Evolutionary conservation across 2,113 vertebrate species (phyloP).

Genomic region (Labeo rohita): DNA sequence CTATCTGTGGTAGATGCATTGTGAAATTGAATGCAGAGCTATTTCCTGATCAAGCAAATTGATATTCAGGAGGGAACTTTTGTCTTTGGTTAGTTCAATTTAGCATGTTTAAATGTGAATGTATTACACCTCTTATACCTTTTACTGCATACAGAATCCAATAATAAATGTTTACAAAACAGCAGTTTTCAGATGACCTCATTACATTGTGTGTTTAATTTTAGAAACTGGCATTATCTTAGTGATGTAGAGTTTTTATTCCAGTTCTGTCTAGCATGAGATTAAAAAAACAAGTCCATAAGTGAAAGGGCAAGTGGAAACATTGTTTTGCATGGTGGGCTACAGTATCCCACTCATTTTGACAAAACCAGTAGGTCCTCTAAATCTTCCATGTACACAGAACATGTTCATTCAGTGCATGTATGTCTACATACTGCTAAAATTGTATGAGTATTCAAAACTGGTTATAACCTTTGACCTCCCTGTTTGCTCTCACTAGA

Average conservation of each 20-base stretch:
- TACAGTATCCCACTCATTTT: not conserved
- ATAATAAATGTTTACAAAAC: not conserved
- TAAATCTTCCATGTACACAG: not conserved
- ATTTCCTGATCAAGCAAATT: not conserved
- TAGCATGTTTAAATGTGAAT: not conserved
- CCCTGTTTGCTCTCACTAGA: slow-evolving; percentile 63
- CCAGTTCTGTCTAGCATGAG: not conserved
- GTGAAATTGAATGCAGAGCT: slow-evolving; percentile 31
- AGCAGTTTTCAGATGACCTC: not conserved
- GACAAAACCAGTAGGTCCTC: not conserved
- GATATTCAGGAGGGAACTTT: slow-evolving; percentile 19
- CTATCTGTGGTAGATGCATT: slow-evolving; percentile 27
- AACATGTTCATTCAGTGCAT: not conserved
- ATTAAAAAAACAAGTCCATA: not conserved
- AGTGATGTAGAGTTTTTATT: not conserved
- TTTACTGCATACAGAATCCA: not conserved
- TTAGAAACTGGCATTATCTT: not conserved
- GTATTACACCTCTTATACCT: not conserved
- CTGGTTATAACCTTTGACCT: not conserved
- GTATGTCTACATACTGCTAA: not conserved
- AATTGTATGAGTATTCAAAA: not conserved
- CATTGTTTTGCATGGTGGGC: not conserved
- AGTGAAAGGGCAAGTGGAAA: not conserved
- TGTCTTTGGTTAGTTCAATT: slow-evolving; percentile 7
- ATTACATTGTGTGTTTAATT: not conserved